Base-by-base conservation (phyloP, 2,113 vertebrate species). In the Ceyx cyanopectus region DNA sequence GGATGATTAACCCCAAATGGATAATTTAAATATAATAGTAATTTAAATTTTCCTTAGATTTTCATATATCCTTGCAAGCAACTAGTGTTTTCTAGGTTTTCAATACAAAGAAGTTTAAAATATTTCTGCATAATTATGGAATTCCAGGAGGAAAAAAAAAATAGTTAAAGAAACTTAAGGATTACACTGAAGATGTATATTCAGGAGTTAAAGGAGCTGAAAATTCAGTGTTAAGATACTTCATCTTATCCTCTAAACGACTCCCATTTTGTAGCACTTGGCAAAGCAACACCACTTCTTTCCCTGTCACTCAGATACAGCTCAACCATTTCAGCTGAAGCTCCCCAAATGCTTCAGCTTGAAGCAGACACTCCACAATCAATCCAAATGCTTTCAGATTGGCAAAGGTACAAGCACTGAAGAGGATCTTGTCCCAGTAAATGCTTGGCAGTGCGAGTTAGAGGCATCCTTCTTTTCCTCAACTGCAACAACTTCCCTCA, bases 341-440 rank as follows among this genome's bases (percentile, higher is more conserved):
- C 68, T 21, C 27, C 61, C 17, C 61, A 72, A 90, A 75, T 22
- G 34, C 90, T 86, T 84, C 73, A 37, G 61, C 88, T 88, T 41
- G 65, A 90, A 73, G 48, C 61, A 86, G 88, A 53, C 88, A 41
- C 73, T 93, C 57, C 29, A 88, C 91, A 84, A 68, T 84, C 77
- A 86, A 67, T 72, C 76, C 3, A 14, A 86, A 90, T 86, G 57
- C 53, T 93, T 90, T 58, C 86, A 88, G 75, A 58, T 51, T 92
- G 87, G 94, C 73, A 88, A 68, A 88, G 56, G 24, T 46, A 72
- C 54, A 84, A 92, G 58, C 30, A 29, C 62, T 85, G 78, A 81
- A 61, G 57, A 81, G 56, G 37, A 66, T 82, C 58, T 82, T 46
- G 32, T 20, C 72, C 37, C 69, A 90, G 62, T 29, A 54, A 84